Evolutionary conservation across 2,113 vertebrate species (phyloP).

Genomic region (Rostratula benghalensis): DNA sequence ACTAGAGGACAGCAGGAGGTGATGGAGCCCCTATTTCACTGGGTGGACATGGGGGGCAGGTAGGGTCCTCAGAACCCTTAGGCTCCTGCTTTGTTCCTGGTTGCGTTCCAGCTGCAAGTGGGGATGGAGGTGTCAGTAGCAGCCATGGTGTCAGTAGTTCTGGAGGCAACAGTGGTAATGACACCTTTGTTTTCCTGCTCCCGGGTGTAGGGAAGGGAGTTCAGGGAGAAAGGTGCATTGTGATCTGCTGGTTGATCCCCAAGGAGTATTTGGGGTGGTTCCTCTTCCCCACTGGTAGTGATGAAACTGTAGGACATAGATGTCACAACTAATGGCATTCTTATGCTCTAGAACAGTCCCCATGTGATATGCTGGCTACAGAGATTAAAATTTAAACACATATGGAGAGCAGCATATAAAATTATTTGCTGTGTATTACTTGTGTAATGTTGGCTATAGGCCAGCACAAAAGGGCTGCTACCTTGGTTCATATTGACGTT

Average conservation of each 20-base stretch:
- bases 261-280: background rate
- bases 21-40: background rate
- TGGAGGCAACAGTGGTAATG: background rate
- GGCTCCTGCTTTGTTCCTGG: background rate
- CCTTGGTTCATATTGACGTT: background rate
- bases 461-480: slow-evolving; percentile 2
- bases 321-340: background rate
- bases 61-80: background rate
- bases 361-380: background rate
- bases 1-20: background rate
- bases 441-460: background rate
- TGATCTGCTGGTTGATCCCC: background rate
- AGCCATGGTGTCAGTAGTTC: background rate
- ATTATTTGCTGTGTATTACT: background rate
- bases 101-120: background rate
- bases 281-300: background rate
- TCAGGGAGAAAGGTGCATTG: background rate
- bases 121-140: background rate
- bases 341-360: background rate
- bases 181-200: background rate
- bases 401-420: background rate
- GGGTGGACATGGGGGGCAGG: background rate
- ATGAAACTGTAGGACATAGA: background rate
- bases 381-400: slow-evolving; percentile 1
- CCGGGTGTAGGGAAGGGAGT: background rate